phyloP scores from a whole-genome alignment of 2,797 vertebrate genomes.

The Chrosomus eos region DNA sequence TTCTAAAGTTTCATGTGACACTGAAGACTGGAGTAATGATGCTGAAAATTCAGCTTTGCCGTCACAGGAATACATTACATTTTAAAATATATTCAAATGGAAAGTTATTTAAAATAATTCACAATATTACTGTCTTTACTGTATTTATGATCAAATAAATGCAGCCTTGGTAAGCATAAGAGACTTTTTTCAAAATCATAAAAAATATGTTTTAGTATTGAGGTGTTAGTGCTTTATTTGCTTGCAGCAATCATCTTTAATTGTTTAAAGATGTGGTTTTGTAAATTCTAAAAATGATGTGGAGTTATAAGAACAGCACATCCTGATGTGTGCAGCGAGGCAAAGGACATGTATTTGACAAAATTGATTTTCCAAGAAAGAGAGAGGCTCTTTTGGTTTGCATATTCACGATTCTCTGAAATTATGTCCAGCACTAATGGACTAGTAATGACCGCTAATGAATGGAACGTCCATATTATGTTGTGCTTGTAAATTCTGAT shows the following conservation, averaged over 20 bases:
- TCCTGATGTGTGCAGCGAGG: background rate
- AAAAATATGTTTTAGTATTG: background rate
- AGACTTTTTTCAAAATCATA: background rate
- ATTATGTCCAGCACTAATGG: background rate
- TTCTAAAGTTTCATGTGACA: background rate
- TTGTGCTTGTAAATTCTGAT: slow-evolving; percentile 30
- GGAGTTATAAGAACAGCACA: background rate
- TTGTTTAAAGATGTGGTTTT: background rate
- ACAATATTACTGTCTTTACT: background rate
- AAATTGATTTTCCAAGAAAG: slow-evolving; percentile 7
- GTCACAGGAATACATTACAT: no score
- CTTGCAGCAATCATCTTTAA: background rate
- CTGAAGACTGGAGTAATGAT: background rate
- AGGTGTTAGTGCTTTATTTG: background rate
- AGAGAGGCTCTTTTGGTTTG: background rate
- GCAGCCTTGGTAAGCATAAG: background rate
- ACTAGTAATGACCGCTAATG: slow-evolving; percentile 15
- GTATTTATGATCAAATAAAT: background rate
- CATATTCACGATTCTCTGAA: slow-evolving; percentile 6
- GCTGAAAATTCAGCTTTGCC: no score
- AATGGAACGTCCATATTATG: slow-evolving; percentile 7
- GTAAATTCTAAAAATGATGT: background rate
- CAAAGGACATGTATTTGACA: background rate
- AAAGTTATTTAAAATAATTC: background rate
- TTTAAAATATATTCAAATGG: background rate